Conservation (phyloP, 2,797 vertebrate genomes). For the Sebastes nivosus region DNA sequence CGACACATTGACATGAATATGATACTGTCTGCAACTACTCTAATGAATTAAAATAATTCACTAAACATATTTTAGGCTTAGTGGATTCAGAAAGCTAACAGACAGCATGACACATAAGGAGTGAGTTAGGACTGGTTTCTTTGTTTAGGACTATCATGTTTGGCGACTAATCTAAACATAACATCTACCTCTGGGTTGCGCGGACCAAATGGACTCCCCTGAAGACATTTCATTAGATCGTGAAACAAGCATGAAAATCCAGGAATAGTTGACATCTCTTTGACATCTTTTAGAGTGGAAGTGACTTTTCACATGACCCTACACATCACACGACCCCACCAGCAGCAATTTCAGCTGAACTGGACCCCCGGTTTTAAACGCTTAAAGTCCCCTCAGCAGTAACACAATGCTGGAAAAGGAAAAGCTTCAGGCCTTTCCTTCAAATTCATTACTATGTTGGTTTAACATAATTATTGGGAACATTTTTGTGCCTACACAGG, state of each 20-base stretch:
- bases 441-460: constrained; percentile 54
- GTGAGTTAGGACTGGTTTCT: constrained; percentile 44
- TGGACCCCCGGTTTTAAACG: constrained; percentile 11
- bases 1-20: background rate
- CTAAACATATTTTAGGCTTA: background rate
- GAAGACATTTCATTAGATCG: constrained; percentile 54
- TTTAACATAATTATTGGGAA: constrained; percentile 60
- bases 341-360: constrained; percentile 18
- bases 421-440: constrained; percentile 71
- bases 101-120: constrained; percentile 32
- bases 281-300: constrained; percentile 63
- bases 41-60: background rate
- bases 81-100: background rate
- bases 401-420: constrained; percentile 70
- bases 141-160: constrained; percentile 45
- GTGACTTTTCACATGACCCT: constrained; percentile 68
- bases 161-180: constrained; percentile 52
- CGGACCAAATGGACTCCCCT: constrained; percentile 39
- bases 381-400: constrained; percentile 49
- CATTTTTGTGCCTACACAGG: constrained; percentile 23
- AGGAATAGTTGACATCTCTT: constrained; percentile 60
- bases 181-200: constrained; percentile 49
- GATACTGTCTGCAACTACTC: background rate
- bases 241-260: constrained; percentile 62
- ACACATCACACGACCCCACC: constrained; percentile 49